Percentiles rank a stretch among this genome's conserved stretches.
phyloP scores from a whole-genome alignment of 2,888 invertebrate genomes.

The Coenonympha arcania region DNA sequence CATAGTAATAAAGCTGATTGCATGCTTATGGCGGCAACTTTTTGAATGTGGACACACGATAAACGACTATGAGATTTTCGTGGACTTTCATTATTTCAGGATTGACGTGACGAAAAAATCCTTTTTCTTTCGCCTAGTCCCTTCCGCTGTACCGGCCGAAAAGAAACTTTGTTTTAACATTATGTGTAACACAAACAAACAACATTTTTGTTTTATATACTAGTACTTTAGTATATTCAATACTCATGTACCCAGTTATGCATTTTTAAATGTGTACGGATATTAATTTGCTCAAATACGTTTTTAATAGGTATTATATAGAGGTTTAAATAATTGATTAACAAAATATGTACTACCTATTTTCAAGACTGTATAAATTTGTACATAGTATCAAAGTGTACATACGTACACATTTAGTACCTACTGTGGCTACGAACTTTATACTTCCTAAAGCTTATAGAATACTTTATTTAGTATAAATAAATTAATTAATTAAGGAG shows the following conservation, averaged over 20 bases:
- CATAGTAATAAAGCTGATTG: too few relatives aligned
- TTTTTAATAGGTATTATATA: conserved; percentile 10
- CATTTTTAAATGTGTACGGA: not conserved
- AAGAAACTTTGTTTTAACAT: too few relatives aligned
- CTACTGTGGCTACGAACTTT: conserved; percentile 7
- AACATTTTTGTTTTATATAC: too few relatives aligned
- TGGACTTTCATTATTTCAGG: too few relatives aligned
- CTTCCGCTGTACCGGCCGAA: too few relatives aligned
- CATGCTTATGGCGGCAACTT: too few relatives aligned
- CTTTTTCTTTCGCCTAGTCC: too few relatives aligned
- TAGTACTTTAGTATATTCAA: not conserved
- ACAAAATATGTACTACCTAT: conserved; percentile 19
- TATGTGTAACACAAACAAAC: not conserved
- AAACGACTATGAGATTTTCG: too few relatives aligned
- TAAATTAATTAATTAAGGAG: conserved; percentile 32
- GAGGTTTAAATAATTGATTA: not conserved
- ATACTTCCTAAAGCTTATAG: conserved; percentile 36
- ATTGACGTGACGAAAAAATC: too few relatives aligned
- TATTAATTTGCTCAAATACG: conserved; percentile 20
- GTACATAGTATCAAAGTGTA: conserved; percentile 18
- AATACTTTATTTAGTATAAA: conserved; percentile 40
- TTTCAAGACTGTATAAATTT: conserved; percentile 27
- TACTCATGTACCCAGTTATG: not conserved
- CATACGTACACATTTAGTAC: not conserved
- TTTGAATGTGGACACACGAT: too few relatives aligned